phyloP scores from a whole-genome alignment of 2,797 vertebrate genomes.

The Protonibea diacanthus region DNA sequence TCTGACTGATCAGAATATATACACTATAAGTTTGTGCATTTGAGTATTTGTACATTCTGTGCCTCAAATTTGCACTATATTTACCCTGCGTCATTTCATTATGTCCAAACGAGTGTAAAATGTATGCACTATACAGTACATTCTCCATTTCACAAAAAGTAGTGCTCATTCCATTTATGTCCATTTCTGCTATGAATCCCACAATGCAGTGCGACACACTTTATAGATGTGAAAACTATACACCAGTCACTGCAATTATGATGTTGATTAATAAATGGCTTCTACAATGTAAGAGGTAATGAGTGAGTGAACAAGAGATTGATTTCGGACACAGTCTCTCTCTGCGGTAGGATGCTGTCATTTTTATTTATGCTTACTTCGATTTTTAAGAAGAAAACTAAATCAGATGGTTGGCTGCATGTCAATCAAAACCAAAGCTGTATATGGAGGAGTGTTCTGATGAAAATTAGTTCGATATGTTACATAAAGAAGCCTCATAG shows the following conservation, averaged over 20 bases:
- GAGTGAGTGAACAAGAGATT: background rate
- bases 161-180: background rate
- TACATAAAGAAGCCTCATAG: too few relatives aligned
- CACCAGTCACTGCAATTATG: too few relatives aligned
- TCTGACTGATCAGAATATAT: background rate
- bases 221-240: background rate
- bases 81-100: background rate
- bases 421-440: background rate
- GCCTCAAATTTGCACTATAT: background rate
- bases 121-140: background rate
- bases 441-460: accelerated
- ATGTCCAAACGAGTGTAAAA: too few relatives aligned
- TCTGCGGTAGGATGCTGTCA: background rate
- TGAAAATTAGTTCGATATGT: background rate
- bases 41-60: background rate
- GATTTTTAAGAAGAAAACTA: background rate
- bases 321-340: background rate
- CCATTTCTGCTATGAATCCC: background rate
- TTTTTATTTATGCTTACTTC: background rate
- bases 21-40: background rate
- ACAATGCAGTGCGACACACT: background rate
- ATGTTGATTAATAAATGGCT: background rate
- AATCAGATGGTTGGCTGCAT: background rate
- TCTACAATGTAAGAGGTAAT: background rate
- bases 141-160: background rate